These are phyloP conservation scores for Caenorhabditis brenneri DNA, from an alignment of 1,140 invertebrate genomes.

Conservation along the genomic window DNA sequence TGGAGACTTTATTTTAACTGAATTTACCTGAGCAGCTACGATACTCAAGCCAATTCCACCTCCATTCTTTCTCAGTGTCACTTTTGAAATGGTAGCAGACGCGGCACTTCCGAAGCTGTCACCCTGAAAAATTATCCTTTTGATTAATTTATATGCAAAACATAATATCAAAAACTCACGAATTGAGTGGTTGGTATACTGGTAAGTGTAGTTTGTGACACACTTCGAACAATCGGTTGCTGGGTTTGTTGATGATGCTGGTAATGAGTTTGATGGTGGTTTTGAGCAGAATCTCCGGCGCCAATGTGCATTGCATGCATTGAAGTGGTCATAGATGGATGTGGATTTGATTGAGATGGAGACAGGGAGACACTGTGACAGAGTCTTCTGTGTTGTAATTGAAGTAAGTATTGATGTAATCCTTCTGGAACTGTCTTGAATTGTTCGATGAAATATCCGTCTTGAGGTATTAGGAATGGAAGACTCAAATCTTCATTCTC, in stretches of 20 bases:
- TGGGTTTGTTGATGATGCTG: neutral
- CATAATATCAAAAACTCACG: constrained; percentile 75
- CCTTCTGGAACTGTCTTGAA: constrained; percentile 18
- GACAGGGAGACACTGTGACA: constrained; percentile 1
- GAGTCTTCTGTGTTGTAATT: constrained; percentile 15
- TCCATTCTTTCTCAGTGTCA: constrained; percentile 44
- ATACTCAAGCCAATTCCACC: constrained; percentile 68
- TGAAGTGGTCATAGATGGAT: neutral
- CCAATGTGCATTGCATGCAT: constrained; percentile 21
- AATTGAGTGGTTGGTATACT: constrained; percentile 76
- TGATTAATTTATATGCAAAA: neutral
- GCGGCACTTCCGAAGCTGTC: constrained; percentile 40
- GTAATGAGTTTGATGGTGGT: neutral
- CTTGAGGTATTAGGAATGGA: constrained; percentile 89
- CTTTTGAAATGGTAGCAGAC: constrained; percentile 42
- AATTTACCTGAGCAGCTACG: constrained; percentile 67
- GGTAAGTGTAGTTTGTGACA: constrained; percentile 44
- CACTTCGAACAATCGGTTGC: constrained; percentile 36
- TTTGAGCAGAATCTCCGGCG: neutral
- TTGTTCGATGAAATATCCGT: constrained; percentile 80
- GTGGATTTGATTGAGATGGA: neutral
- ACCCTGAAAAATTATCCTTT: constrained; percentile 36
- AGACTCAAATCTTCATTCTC: constrained; percentile 88
- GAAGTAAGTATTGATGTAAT: neutral
- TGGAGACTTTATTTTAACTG: neutral